Percentiles rank a stretch among this genome's conserved stretches.
Evolutionary conservation across 2,113 vertebrate species (phyloP).

Genomic region (Melanocharis versteri): DNA sequence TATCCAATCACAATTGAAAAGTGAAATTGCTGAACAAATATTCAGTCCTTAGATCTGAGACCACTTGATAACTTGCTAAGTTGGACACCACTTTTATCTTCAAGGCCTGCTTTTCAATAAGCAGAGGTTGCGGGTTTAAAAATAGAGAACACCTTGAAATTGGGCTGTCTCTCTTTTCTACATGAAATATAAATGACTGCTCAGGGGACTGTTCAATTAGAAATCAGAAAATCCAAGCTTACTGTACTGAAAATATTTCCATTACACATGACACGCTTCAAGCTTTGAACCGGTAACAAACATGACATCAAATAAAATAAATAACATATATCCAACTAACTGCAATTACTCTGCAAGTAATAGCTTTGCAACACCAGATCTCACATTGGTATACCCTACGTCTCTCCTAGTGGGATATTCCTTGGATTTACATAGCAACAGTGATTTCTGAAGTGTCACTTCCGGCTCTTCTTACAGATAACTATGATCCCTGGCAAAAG

Average conservation of each 20-base stretch:
- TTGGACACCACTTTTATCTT: background rate
- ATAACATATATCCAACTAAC: background rate
- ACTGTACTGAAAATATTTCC: background rate
- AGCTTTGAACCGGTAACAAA: background rate
- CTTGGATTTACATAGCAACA: background rate
- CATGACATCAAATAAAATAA: background rate
- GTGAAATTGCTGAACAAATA: background rate
- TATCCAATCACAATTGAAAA: background rate
- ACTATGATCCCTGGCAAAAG: background rate
- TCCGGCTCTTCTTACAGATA: background rate
- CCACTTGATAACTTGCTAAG: background rate
- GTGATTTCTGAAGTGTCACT: background rate
- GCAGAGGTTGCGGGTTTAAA: background rate
- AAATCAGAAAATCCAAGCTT: background rate
- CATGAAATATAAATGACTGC: background rate
- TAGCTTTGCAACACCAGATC: background rate
- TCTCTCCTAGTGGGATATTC: background rate
- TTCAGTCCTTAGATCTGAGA: background rate
- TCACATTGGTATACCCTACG: background rate
- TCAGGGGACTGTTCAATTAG: background rate
- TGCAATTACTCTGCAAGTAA: background rate
- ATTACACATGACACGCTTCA: background rate
- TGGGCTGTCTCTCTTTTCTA: background rate
- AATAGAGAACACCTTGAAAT: background rate
- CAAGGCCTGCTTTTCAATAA: background rate